Conservation (phyloP, 2,113 vertebrate genomes). For the Silurus asotus region DNA sequence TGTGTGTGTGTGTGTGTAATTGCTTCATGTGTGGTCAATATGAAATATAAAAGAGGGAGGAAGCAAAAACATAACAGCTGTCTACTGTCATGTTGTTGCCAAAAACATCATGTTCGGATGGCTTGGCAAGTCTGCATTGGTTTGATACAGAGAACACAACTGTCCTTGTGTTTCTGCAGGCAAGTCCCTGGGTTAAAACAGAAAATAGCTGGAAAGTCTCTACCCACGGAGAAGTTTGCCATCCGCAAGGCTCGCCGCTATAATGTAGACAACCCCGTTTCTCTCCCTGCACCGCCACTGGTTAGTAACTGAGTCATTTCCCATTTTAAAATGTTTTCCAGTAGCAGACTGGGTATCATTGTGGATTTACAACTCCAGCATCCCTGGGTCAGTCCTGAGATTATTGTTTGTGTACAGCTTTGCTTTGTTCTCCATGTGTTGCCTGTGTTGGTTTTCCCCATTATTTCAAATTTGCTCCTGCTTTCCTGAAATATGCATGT, state of each 20-base stretch:
- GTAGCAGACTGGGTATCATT: too few species aligned
- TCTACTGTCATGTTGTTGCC: background rate
- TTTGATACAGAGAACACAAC: background rate
- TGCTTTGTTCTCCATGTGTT: too few species aligned
- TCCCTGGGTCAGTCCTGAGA: too few species aligned
- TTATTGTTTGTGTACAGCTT: too few species aligned
- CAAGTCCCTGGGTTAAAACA: slow-evolving; percentile 89
- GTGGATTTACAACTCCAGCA: too few species aligned
- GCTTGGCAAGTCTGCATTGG: background rate
- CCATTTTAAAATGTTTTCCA: too few species aligned
- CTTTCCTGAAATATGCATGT: too few species aligned
- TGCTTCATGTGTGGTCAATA: background rate
- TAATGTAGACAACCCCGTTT: slow-evolving; percentile 78
- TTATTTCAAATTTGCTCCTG: too few species aligned
- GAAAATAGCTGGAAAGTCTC: slow-evolving; percentile 98
- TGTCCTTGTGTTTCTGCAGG: slow-evolving; percentile 67
- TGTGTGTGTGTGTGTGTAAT: background rate
- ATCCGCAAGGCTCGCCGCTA: slow-evolving; percentile 94
- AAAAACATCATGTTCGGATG: background rate
- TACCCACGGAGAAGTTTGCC: slow-evolving; percentile 98
- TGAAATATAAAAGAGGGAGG: background rate
- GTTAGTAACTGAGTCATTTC: slow-evolving; percentile 68
- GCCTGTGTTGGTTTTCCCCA: too few species aligned
- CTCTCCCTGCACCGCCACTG: slow-evolving; percentile 87
- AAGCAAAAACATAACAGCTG: background rate